Percentiles rank a stretch among this genome's conserved stretches.
These are phyloP conservation scores for Calliphora vicina DNA, from an alignment of 1,140 invertebrate species.

Conservation along the genomic window DNA sequence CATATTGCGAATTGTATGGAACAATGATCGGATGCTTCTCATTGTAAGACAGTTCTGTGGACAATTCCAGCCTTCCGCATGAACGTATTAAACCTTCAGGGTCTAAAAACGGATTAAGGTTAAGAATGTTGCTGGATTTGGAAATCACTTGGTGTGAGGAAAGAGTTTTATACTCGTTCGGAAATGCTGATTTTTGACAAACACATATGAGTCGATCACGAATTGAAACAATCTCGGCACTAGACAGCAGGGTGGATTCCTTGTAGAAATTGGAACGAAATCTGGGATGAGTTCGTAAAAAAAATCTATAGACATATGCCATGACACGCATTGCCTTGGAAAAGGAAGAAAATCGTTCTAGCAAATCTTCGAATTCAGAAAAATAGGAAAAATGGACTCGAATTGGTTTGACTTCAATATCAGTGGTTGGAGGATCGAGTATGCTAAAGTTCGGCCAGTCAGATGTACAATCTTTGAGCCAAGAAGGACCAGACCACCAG, in stretches of 20 bases:
- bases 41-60: not conserved
- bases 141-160: not conserved
- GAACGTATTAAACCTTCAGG: not conserved
- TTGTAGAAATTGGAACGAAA: not conserved
- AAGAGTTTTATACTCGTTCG: not conserved
- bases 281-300: not conserved
- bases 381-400: not conserved
- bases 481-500: not conserved
- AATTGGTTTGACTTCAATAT: not conserved
- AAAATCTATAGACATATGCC: not conserved
- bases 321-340: not conserved
- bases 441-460: not conserved
- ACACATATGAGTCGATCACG: not conserved
- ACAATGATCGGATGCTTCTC: not conserved
- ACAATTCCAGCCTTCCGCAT: not conserved
- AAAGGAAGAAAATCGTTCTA: not conserved
- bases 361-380: not conserved
- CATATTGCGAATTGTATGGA: not conserved
- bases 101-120: not conserved
- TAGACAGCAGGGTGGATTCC: not conserved
- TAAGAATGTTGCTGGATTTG: not conserved
- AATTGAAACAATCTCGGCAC: not conserved
- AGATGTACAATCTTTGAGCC: not conserved
- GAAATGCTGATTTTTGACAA: too few relatives aligned
- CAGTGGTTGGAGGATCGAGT: not conserved